phyloP scores from a whole-genome alignment of 2,113 vertebrate species.

The Pachycephala philippinensis region DNA sequence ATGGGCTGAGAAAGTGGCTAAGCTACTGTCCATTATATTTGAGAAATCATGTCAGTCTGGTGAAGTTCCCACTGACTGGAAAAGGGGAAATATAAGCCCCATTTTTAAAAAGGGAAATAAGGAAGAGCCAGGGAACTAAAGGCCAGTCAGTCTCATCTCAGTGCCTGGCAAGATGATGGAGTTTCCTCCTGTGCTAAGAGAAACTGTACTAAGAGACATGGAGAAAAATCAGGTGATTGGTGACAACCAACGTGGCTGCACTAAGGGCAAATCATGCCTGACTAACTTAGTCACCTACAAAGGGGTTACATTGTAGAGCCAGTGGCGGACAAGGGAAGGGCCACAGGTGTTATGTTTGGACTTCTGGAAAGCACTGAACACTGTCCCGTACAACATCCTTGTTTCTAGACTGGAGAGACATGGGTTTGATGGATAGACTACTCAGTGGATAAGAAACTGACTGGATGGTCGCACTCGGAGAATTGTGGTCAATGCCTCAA shows the following conservation, averaged over 20 bases:
- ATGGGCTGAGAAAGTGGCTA: not conserved
- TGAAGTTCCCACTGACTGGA: not conserved
- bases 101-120: not conserved
- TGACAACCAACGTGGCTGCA: not conserved
- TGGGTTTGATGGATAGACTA: not conserved
- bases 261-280: not conserved
- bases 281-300: accelerated
- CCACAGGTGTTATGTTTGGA: not conserved
- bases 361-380: not conserved
- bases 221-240: too few species aligned
- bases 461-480: not conserved
- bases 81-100: not conserved
- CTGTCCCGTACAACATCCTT: not conserved
- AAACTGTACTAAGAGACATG: not conserved
- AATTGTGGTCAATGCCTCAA: not conserved
- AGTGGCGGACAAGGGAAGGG: too few species aligned
- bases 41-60: not conserved
- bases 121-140: not conserved
- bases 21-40: not conserved
- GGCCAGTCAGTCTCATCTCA: not conserved
- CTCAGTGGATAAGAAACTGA: not conserved
- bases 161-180: not conserved
- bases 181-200: not conserved
- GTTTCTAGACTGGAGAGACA: not conserved
- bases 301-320: accelerated